Evolutionary conservation across 2,888 invertebrate genomes (phyloP).

Genomic region (Lasius fuliginosus): DNA sequence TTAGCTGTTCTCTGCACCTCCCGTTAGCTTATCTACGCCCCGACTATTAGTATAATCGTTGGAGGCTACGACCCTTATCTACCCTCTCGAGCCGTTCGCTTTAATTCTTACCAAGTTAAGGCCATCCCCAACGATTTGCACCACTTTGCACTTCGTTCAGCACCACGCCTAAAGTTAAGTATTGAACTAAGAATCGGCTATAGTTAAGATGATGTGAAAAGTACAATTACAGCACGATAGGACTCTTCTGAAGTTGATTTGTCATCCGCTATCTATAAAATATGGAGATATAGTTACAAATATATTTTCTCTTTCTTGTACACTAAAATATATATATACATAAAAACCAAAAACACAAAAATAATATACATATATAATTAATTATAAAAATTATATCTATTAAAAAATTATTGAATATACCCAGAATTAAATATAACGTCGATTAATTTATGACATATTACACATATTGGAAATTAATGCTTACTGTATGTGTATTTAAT

Average conservation of each 20-base stretch:
- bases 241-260: slow-evolving; percentile 1
- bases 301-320: not conserved
- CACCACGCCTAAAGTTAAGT: slow-evolving; percentile 52
- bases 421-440: not conserved
- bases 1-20: slow-evolving; percentile 70
- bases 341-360: not conserved
- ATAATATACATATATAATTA: not conserved
- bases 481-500: not conserved
- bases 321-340: too few species aligned
- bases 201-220: slow-evolving; percentile 30
- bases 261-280: not conserved
- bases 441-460: not conserved
- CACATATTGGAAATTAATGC: not conserved
- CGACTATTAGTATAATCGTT: slow-evolving; percentile 85
- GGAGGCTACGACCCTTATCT: slow-evolving; percentile 80
- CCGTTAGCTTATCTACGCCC: slow-evolving; percentile 83
- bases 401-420: not conserved
- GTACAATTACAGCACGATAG: slow-evolving; percentile 19
- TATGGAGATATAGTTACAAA: not conserved
- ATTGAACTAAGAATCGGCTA: slow-evolving; percentile 42
- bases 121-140: slow-evolving; percentile 71
- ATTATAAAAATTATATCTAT: too few species aligned
- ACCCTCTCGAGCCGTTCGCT: slow-evolving; percentile 79
- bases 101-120: slow-evolving; percentile 84
- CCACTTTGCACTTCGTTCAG: slow-evolving; percentile 73